phyloP scores from a whole-genome alignment of 2,113 vertebrate species.

The Tenrec ecaudatus region DNA sequence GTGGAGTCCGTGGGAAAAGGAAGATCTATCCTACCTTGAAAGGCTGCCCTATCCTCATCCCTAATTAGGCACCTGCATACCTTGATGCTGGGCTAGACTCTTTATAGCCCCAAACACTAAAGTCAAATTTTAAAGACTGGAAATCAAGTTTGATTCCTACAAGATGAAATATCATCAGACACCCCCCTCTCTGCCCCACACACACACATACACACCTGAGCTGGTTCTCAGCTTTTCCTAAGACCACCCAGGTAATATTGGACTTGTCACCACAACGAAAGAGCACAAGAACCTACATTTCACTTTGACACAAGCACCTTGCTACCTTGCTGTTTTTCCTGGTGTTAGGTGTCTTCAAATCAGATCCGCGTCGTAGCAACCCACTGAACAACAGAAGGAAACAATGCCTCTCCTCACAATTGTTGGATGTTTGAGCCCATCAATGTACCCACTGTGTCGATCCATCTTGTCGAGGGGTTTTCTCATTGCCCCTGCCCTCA shows the following conservation, averaged over 20 bases:
- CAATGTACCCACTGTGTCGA: too few species aligned
- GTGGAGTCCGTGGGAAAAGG: neutral
- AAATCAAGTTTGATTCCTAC: constrained; percentile 38
- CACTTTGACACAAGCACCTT: neutral
- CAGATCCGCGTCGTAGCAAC: too few species aligned
- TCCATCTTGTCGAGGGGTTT: too few species aligned
- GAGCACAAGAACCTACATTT: neutral
- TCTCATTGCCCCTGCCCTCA: too few species aligned
- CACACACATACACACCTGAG: too few species aligned
- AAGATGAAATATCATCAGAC: neutral
- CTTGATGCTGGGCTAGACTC: constrained; percentile 3
- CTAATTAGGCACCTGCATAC: neutral
- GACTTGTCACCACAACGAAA: neutral
- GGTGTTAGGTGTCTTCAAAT: neutral
- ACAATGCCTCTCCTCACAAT: too few species aligned
- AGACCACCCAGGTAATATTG: neutral
- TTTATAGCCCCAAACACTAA: neutral
- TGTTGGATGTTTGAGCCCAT: too few species aligned
- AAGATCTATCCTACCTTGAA: constrained; percentile 30
- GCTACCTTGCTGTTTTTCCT: neutral
- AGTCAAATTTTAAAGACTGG: constrained; percentile 28
- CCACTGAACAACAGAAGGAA: too few species aligned
- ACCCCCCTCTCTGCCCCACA: too few species aligned
- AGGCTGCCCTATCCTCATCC: neutral
- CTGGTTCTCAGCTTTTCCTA: neutral